A percentile compares a stretch with the other conserved stretches of the same genome.
Evolutionary conservation across 2,113 vertebrate species (phyloP).

Genomic region (Gambusia affinis): DNA sequence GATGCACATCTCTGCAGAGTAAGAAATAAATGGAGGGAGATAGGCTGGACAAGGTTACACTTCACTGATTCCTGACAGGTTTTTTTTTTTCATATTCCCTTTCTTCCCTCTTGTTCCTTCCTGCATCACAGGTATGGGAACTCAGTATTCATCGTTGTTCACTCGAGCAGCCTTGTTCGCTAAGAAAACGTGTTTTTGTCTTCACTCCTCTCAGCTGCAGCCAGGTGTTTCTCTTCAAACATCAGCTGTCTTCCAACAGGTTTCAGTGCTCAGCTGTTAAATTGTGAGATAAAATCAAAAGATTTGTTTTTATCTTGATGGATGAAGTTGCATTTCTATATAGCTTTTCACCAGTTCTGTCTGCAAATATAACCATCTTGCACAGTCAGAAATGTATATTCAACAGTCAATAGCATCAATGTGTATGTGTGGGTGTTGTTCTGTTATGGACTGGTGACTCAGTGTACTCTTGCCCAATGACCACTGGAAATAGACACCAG

Average conservation of each 20-base stretch:
- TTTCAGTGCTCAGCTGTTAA: conserved; percentile 13
- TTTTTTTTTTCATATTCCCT: conserved; percentile 37
- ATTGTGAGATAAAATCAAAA: conserved; percentile 8
- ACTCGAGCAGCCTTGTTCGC: conserved; percentile 21
- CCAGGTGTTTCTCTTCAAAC: conserved; percentile 33
- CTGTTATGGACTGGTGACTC: too few species aligned
- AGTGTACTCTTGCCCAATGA: too few species aligned
- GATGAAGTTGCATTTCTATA: background rate
- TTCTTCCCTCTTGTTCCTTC: conserved; percentile 35
- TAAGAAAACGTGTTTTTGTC: conserved; percentile 22
- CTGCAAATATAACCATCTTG: background rate
- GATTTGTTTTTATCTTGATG: conserved; percentile 17
- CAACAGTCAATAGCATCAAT: too few species aligned
- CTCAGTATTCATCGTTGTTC: conserved; percentile 41
- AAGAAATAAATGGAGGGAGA: background rate
- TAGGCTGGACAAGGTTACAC: conserved; percentile 45
- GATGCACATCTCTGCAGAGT: conserved; percentile 11
- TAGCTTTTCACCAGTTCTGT: background rate
- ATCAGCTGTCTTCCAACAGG: conserved; percentile 14
- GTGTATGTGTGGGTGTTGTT: too few species aligned
- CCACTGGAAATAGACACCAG: too few species aligned
- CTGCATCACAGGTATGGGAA: conserved; percentile 43
- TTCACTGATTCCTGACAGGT: conserved; percentile 56
- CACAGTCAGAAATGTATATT: background rate
- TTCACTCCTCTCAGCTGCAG: conserved; percentile 12